These are phyloP conservation scores for Bovichtus diacanthus DNA, from an alignment of 2,797 vertebrate genomes.

Conservation along the genomic window DNA sequence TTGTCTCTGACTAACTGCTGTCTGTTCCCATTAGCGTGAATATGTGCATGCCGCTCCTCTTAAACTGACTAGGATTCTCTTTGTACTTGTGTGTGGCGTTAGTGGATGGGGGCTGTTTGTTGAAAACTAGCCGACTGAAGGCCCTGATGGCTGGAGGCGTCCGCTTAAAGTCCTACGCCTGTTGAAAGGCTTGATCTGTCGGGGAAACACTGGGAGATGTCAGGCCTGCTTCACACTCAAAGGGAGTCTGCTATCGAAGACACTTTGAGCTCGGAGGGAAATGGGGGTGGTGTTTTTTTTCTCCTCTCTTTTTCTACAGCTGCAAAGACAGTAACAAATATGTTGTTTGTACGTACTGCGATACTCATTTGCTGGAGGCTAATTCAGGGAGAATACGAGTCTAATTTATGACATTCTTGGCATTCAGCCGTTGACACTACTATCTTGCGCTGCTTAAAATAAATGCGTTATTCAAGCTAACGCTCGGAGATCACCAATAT, in stretches of 20 bases:
- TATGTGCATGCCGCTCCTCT: slow-evolving; percentile 66
- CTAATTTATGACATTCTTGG: slow-evolving; percentile 23
- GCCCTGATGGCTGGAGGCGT: slow-evolving; percentile 72
- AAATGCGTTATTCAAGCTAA: slow-evolving; percentile 14
- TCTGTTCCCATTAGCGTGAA: slow-evolving; percentile 85
- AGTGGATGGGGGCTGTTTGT: slow-evolving; percentile 69
- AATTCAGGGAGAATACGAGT: slow-evolving; percentile 29
- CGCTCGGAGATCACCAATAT: slow-evolving; percentile 4
- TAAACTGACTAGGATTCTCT: slow-evolving; percentile 67
- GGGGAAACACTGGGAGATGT: slow-evolving; percentile 77
- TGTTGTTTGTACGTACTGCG: slow-evolving; percentile 51
- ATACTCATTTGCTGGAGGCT: slow-evolving; percentile 46
- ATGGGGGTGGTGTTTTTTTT: slow-evolving; percentile 51
- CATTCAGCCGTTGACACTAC: slow-evolving; percentile 10
- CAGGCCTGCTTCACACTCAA: slow-evolving; percentile 73
- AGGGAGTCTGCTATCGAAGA: slow-evolving; percentile 69
- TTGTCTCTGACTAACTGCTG: slow-evolving; percentile 85
- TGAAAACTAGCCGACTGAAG: slow-evolving; percentile 66
- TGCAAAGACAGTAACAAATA: slow-evolving; percentile 56
- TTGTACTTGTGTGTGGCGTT: slow-evolving; percentile 60
- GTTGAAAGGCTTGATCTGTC: slow-evolving; percentile 76
- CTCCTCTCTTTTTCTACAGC: slow-evolving; percentile 33
- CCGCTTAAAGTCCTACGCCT: slow-evolving; percentile 70
- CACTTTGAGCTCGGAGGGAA: slow-evolving; percentile 67
- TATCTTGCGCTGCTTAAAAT: slow-evolving; percentile 2